Evolutionary conservation across 1,140 invertebrate genomes (phyloP), one percentile per base, ranked within the genome.

Genomic region (Formica exsecta): DNA sequence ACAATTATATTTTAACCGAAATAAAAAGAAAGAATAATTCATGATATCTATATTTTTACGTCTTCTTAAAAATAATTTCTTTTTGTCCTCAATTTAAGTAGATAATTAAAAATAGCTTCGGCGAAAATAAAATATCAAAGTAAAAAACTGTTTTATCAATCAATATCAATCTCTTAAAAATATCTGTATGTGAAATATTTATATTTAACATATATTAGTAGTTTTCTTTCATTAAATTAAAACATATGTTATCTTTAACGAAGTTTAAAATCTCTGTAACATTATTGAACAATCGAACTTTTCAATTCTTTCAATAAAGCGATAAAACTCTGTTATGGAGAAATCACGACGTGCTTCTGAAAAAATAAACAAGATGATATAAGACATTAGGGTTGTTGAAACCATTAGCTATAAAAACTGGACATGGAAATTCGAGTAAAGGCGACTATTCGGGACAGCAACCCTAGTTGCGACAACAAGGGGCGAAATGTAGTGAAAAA

Each of bases 401-500:
- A 36, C 3, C 25, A 19, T 61, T 11, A 16, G 25, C 22, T 4
- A 73, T 81, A 73, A 73, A 81, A 83, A 32, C 54, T 62, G 68
- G 54, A 62, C 79, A 48, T 83, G 13, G 54, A 73, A 54, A 83
- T 74, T 83, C 19, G 38, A 73, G 32, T 19, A 29, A 22, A 19
- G 66, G 68, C 19, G 11, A 25, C 29, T 38, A 29, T 16, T n/a
- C 44, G 36, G 25, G 29, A 22, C 16, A 59, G 41, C 77, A 68
- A 70, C 65, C 79, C 79, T 38, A 8, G 64, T 38, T 80, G 38
- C 36, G 38, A 74, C 79, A 83, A 83, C 79, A 74, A 19, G 29
- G 79, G 51, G 84, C 36, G 32, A 54, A 80, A 44, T 38, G 38
- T n/a, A 44, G 59, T 68, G 38, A 68, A 86, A 85, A 76, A 83